Percentiles rank a stretch among this genome's conserved stretches.
Evolutionary conservation across 2,113 vertebrate genomes (phyloP).

Genomic region (Phainopepla nitens): DNA sequence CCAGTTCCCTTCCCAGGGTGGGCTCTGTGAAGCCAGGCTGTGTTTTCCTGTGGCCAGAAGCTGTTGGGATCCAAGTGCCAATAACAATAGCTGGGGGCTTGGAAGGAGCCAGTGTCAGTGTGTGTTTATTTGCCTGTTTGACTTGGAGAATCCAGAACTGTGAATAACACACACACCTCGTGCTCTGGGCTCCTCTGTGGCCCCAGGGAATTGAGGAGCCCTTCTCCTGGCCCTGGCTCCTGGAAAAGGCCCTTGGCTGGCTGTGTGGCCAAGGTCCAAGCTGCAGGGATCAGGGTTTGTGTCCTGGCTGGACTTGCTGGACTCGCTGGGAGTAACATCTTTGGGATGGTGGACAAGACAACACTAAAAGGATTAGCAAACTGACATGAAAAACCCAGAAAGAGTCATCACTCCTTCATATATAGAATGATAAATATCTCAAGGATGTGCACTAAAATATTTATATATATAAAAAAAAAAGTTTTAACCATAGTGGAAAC

Average conservation of each 20-base stretch:
- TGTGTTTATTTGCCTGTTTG: not conserved
- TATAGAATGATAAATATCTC: not conserved
- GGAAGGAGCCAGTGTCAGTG: not conserved
- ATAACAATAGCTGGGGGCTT: not conserved
- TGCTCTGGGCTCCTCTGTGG: not conserved
- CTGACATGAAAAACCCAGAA: not conserved
- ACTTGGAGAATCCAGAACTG: not conserved
- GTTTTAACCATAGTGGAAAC: not conserved
- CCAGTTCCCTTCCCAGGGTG: not conserved
- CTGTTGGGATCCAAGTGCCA: not conserved
- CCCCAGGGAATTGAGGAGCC: not conserved
- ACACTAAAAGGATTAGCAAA: not conserved
- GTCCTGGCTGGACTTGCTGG: not conserved
- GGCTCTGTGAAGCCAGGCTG: not conserved
- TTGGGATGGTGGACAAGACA: not conserved
- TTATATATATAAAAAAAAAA: not conserved
- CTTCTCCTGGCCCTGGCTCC: not conserved
- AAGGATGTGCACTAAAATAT: not conserved
- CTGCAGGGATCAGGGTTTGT: not conserved
- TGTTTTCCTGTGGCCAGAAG: not conserved
- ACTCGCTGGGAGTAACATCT: rapidly evolving
- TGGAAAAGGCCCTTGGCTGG: not conserved
- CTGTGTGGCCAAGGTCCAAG: not conserved
- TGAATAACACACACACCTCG: not conserved
- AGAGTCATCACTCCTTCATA: not conserved